These are phyloP conservation scores for Drosophila saltans DNA, from an alignment of 1,140 invertebrate genomes.

Conservation along the genomic window DNA sequence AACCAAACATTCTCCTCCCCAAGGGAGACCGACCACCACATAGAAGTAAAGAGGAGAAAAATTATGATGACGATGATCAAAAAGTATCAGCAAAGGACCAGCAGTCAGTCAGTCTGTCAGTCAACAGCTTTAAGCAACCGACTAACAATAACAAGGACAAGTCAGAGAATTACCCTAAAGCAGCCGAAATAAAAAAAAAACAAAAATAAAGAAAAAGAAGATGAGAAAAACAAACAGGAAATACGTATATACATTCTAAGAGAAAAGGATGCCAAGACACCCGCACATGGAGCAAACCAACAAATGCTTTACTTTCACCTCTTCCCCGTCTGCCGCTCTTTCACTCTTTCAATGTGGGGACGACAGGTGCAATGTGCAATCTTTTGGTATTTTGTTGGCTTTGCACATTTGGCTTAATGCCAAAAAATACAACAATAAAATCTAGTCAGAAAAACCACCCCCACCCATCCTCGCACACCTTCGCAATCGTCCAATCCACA, in stretches of 20 bases:
- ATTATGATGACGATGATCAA: conserved; percentile 9
- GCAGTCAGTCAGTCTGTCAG: background rate
- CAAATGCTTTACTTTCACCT: conserved; percentile 39
- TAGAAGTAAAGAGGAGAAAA: background rate
- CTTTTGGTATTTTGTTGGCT: conserved; percentile 82
- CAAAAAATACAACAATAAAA: conserved; percentile 54
- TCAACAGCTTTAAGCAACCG: conserved; percentile 31
- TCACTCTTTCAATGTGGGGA: no score
- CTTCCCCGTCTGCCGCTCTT: no score
- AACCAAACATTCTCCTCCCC: background rate
- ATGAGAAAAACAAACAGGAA: no score
- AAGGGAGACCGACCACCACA: no score
- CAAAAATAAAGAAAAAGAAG: no score
- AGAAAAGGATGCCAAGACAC: conserved; percentile 30
- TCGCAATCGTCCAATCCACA: no score
- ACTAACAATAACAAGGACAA: conserved; percentile 52
- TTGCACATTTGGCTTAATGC: conserved; percentile 80
- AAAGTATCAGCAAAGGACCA: background rate
- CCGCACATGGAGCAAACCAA: conserved; percentile 48
- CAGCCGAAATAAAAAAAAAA: background rate
- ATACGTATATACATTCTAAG: no score
- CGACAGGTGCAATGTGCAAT: conserved; percentile 79
- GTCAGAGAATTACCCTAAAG: conserved; percentile 43
- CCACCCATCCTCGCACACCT: background rate
- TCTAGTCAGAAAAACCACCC: conserved; percentile 4